Conservation (phyloP, 2,113 vertebrate genomes). For the Melanotaenia duboulayi region DNA sequence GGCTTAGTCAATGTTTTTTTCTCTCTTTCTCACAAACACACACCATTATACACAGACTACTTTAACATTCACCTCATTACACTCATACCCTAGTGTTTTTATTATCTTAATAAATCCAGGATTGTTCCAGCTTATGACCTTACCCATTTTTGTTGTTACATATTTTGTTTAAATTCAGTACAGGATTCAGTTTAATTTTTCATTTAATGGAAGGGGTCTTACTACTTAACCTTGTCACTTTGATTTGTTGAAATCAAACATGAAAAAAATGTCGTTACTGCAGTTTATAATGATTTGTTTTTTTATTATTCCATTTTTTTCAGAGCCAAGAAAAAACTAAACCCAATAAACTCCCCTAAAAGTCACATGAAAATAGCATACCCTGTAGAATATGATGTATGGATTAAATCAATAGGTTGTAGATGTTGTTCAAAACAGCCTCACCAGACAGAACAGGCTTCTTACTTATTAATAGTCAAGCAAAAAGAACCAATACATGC, state of each 20-base stretch:
- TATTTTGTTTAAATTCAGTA: slow-evolving; percentile 1
- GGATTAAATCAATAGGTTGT: too few relatives aligned
- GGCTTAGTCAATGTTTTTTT: slow-evolving; percentile 12
- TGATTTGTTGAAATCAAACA: background rate
- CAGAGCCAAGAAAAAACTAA: background rate
- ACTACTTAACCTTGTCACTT: background rate
- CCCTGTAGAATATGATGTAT: too few relatives aligned
- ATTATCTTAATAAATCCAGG: slow-evolving; percentile 7
- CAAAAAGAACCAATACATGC: background rate
- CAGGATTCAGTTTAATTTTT: background rate
- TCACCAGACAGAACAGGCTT: too few relatives aligned
- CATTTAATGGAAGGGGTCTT: background rate
- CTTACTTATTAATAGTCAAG: too few relatives aligned
- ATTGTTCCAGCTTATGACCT: background rate
- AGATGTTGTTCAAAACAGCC: too few relatives aligned
- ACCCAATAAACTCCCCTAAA: background rate
- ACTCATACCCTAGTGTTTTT: background rate
- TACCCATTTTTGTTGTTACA: background rate
- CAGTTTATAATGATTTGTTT: slow-evolving; percentile 2
- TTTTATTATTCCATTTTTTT: too few relatives aligned
- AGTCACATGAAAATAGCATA: background rate
- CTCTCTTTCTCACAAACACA: background rate
- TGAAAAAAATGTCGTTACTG: background rate
- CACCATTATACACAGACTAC: background rate
- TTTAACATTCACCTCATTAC: slow-evolving; percentile 7